Percentiles rank a stretch among this genome's conserved stretches.
Evolutionary conservation across 2,888 invertebrate genomes (phyloP).

Genomic region (Elaeidobius kamerunicus): DNA sequence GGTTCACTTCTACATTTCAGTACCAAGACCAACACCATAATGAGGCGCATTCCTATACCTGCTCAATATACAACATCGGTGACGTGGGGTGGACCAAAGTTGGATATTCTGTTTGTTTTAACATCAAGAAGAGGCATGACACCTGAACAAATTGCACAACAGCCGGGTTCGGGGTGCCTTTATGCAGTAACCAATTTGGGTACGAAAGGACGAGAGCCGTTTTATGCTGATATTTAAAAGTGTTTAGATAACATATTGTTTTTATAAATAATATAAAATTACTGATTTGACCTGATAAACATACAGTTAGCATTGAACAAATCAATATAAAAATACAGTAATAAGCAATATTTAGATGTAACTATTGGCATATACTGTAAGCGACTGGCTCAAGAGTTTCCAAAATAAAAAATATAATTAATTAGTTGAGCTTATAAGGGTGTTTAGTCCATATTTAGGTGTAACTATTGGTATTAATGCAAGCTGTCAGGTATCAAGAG

Average conservation of each 20-base stretch:
- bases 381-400: no score
- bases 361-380: no score
- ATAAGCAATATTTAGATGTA: no score
- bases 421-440: no score
- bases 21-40: slow-evolving; percentile 10
- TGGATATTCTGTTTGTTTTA: slow-evolving; percentile 61
- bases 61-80: slow-evolving; percentile 57
- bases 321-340: no score
- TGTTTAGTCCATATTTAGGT: no score
- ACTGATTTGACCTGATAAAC: no score
- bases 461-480: no score
- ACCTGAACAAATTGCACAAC: slow-evolving; percentile 37
- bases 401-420: no score
- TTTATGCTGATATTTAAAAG: slow-evolving; percentile 37
- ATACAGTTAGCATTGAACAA: no score
- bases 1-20: slow-evolving; percentile 58
- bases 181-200: slow-evolving; percentile 42
- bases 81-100: slow-evolving; percentile 58
- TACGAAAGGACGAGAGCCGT: slow-evolving; percentile 39
- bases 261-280: no score
- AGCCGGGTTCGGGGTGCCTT: slow-evolving; percentile 51
- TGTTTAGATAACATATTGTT: background rate
- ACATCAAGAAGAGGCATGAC: slow-evolving; percentile 46
- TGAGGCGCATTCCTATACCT: slow-evolving; percentile 51
- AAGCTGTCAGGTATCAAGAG: no score